Evolutionary conservation across 2,797 vertebrate genomes (phyloP).

Genomic region (Emydoidea blandingii): DNA sequence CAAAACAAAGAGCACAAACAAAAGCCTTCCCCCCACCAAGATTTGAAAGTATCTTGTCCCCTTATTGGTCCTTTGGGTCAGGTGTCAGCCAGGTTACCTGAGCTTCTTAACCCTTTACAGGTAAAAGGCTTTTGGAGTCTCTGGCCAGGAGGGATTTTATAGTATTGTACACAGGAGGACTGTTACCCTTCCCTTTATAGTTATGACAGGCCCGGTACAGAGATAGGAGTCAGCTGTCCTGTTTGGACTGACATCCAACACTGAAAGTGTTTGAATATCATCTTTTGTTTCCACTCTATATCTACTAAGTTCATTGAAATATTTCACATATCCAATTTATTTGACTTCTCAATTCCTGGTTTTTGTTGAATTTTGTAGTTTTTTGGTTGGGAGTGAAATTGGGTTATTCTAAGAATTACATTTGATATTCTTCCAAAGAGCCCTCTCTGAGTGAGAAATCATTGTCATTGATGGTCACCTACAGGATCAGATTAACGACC

Average conservation of each 20-base stretch:
- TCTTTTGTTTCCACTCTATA: background rate
- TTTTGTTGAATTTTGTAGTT: background rate
- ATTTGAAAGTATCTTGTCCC: too few relatives aligned
- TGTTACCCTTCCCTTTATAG: too few relatives aligned
- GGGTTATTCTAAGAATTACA: background rate
- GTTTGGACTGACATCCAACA: background rate
- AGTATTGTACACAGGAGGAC: too few relatives aligned
- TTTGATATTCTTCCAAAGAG: background rate
- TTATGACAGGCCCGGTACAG: background rate
- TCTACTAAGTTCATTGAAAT: background rate
- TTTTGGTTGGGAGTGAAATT: background rate
- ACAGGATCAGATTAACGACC: background rate
- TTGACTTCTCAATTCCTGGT: background rate
- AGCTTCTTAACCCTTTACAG: too few relatives aligned
- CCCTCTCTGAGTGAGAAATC: background rate
- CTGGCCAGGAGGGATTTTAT: too few relatives aligned
- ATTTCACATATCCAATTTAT: background rate
- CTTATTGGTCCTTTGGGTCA: too few relatives aligned
- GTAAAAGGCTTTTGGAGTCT: too few relatives aligned
- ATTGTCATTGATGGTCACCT: background rate
- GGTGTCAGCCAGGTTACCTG: too few relatives aligned
- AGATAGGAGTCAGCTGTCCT: background rate
- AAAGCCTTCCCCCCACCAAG: too few relatives aligned
- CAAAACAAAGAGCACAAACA: too few relatives aligned
- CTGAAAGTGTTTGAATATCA: background rate